These are phyloP conservation scores for Amazona vittata DNA, from an alignment of 2,113 vertebrate species.

Conservation along the genomic window DNA sequence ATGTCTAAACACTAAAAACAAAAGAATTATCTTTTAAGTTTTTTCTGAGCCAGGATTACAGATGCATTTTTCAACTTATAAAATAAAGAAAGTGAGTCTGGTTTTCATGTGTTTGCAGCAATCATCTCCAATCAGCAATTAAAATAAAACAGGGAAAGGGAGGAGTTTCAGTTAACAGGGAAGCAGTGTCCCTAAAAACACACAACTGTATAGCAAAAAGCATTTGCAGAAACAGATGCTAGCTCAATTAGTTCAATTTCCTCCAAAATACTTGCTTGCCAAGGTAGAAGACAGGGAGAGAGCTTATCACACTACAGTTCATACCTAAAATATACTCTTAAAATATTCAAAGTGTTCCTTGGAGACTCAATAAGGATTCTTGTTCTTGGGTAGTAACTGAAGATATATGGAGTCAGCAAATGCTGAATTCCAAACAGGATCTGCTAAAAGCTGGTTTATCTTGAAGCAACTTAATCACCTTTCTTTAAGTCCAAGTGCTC, in stretches of 20 bases:
- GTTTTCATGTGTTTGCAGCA: not conserved
- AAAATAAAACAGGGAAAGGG: not conserved
- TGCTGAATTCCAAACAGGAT: not conserved
- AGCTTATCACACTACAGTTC: not conserved
- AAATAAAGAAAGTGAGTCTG: not conserved
- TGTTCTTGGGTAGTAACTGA: not conserved
- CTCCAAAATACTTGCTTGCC: not conserved
- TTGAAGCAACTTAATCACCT: not conserved
- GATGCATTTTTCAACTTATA: not conserved
- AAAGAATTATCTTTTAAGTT: not conserved
- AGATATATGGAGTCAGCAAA: not conserved
- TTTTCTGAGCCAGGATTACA: not conserved
- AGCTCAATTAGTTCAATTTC: not conserved
- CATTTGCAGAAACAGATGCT: conserved; percentile 3
- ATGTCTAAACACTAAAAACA: not conserved
- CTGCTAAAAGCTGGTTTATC: not conserved
- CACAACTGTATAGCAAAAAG: not conserved
- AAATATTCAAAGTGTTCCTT: not conserved
- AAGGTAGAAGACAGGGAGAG: not conserved
- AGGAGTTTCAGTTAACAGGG: not conserved
- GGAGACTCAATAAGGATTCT: not conserved
- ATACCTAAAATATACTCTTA: not conserved
- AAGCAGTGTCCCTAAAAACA: not conserved
- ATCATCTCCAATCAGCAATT: not conserved
- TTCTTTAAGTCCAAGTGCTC: not conserved